Percentiles rank a stretch among this genome's conserved stretches.
Evolutionary conservation across 2,888 invertebrate genomes (phyloP).

Genomic region (Drosophila barbarae): DNA sequence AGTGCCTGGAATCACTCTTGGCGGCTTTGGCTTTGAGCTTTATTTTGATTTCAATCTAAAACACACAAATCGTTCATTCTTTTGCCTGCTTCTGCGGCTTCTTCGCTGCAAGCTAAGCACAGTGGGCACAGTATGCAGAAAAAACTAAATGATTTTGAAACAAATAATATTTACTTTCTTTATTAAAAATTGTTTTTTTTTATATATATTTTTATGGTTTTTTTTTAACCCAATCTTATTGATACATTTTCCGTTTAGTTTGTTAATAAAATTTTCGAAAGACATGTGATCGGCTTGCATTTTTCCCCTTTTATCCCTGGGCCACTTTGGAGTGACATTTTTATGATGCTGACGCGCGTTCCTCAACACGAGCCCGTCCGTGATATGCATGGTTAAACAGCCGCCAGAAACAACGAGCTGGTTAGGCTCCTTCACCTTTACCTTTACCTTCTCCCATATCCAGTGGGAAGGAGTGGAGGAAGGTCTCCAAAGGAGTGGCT

Average conservation of each 20-base stretch:
- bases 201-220: background rate
- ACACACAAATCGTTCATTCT: conserved; percentile 74
- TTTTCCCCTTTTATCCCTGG: background rate
- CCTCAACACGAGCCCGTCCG: conserved; percentile 67
- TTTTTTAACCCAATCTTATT: background rate
- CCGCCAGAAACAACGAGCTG: conserved; percentile 18
- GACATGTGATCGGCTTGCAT: background rate
- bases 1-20: conserved; percentile 26
- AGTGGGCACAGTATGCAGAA: conserved; percentile 39
- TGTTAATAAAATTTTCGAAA: background rate
- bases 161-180: background rate
- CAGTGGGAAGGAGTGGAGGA: background rate
- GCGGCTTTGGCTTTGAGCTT: conserved; percentile 67
- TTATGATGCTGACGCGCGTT: conserved; percentile 73
- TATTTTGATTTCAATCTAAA: conserved; percentile 75
- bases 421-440: conserved; percentile 13
- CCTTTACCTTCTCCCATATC: background rate
- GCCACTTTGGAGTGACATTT: conserved; percentile 65
- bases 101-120: conserved; percentile 40
- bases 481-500: background rate
- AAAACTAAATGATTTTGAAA: too few species aligned
- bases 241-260: background rate
- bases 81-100: conserved; percentile 41
- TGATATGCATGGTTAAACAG: conserved; percentile 71
- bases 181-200: rapidly evolving